phyloP scores from a whole-genome alignment of 23 tunicate genomes.

The Diplosoma virens region DNA sequence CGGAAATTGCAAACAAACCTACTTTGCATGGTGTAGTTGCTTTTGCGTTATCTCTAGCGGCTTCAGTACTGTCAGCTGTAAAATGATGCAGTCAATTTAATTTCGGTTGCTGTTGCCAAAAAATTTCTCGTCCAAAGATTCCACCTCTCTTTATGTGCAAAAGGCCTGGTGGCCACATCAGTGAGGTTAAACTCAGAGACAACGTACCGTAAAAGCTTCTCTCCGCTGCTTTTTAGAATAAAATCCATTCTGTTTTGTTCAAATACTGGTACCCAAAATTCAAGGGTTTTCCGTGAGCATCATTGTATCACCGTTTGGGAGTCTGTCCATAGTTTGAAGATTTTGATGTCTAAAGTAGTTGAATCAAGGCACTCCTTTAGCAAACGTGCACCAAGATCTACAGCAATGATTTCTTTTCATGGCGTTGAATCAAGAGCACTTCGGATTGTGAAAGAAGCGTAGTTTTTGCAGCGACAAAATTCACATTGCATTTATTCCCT shows the following conservation, averaged over 20 bases:
- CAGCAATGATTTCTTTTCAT: background rate
- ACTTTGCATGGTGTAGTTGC: too few species aligned
- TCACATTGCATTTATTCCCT: background rate
- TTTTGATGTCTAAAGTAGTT: background rate
- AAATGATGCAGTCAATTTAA: too few species aligned
- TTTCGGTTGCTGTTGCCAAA: too few species aligned
- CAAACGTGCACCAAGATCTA: background rate
- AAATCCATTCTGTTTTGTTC: background rate
- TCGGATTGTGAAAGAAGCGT: background rate
- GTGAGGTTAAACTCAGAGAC: background rate
- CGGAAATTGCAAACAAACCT: too few species aligned
- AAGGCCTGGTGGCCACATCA: background rate
- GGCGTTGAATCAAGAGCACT: background rate
- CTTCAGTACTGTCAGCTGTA: too few species aligned
- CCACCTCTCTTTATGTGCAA: too few species aligned
- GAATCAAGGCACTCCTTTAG: background rate
- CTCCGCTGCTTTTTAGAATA: background rate
- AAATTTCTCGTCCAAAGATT: too few species aligned
- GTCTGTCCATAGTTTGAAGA: background rate
- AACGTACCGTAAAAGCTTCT: background rate
- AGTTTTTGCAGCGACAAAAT: background rate
- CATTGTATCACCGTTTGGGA: background rate
- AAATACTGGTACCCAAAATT: background rate
- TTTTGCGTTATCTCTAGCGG: too few species aligned
- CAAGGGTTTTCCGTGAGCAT: background rate